Percentiles rank a stretch among this genome's conserved stretches.
Evolutionary conservation across 2,113 vertebrate species (phyloP).

Genomic region (Chrysemys picta): DNA sequence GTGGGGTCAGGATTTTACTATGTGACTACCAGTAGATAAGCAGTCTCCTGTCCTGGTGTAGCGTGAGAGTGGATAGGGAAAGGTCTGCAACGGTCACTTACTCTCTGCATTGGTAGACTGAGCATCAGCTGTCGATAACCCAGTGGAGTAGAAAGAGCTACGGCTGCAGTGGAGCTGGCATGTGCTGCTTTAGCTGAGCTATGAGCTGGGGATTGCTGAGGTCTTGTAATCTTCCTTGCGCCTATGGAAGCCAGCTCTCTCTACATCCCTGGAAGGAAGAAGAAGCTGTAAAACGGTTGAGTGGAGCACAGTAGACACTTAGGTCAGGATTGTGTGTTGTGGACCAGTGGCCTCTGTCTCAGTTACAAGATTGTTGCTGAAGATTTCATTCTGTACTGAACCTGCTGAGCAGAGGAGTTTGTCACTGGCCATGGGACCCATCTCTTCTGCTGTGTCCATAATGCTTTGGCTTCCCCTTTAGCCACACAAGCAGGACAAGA

Average conservation of each 20-base stretch:
- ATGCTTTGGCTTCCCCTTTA: neutral
- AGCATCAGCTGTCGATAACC: neutral
- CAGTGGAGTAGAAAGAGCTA: no score
- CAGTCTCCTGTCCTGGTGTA: neutral
- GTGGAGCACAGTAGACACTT: neutral
- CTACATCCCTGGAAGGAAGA: neutral
- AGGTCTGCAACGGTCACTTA: neutral
- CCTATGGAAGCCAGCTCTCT: neutral
- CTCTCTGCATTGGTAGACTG: neutral
- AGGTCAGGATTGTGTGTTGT: neutral
- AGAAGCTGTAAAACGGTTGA: neutral
- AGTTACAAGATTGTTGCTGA: neutral
- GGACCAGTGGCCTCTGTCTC: neutral
- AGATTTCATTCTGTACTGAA: neutral
- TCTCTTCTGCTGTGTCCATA: neutral
- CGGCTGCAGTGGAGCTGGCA: neutral
- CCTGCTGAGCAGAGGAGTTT: neutral
- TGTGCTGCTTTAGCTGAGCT: neutral
- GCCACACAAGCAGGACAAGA: neutral
- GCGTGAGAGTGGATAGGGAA: neutral
- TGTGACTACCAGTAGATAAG: neutral
- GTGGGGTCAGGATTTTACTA: neutral
- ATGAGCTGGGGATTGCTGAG: no score
- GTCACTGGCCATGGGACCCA: neutral
- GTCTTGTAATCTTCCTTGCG: neutral